Conservation (phyloP, 1,140 invertebrate species). For the Aphaenogaster ashmeadi region DNA sequence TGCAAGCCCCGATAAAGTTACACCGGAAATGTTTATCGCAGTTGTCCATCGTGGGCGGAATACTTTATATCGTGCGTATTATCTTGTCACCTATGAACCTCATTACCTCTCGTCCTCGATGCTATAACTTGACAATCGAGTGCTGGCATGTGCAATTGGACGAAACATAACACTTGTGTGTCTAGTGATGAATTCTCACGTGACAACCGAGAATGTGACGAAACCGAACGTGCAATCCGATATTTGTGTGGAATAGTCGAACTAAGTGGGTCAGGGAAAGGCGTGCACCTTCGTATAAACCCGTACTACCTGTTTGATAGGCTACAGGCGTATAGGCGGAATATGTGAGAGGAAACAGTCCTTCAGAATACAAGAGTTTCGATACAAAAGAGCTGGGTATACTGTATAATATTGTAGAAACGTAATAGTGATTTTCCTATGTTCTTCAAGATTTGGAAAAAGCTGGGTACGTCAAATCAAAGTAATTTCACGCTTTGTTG, state of each 20-base stretch:
- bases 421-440: background rate
- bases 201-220: background rate
- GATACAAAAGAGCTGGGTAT: background rate
- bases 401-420: background rate
- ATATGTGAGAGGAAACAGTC: background rate
- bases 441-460: background rate
- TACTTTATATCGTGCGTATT: background rate
- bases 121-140: background rate
- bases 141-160: background rate
- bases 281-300: conserved; percentile 39
- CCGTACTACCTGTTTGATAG: conserved; percentile 50
- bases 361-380: background rate
- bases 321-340: background rate
- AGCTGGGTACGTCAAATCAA: background rate
- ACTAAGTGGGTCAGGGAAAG: conserved; percentile 61
- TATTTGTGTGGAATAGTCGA: conserved; percentile 35
- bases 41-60: background rate
- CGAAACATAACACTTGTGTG: background rate
- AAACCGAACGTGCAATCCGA: conserved; percentile 26
- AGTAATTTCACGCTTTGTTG: conserved; percentile 17
- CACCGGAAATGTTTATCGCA: background rate
- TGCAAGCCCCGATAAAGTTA: background rate
- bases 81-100: background rate
- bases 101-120: too few relatives aligned
- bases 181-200: background rate